Evolutionary conservation across 1,140 invertebrate species (phyloP).

Genomic region (Drosophila watanabei): DNA sequence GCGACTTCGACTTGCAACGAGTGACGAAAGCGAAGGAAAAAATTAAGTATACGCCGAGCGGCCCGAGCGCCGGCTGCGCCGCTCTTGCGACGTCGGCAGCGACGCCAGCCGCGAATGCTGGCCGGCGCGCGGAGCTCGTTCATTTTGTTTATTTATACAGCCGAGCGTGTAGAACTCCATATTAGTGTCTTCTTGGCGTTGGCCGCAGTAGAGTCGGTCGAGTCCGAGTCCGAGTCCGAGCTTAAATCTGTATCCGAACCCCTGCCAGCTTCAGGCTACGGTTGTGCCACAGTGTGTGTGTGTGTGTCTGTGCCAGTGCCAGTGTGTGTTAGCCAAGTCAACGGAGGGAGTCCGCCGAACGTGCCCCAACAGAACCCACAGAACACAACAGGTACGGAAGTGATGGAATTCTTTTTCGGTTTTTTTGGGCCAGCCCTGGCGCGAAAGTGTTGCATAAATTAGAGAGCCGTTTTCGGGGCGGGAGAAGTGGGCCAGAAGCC

Average conservation of each 20-base stretch:
- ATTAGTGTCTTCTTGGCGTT: conserved; percentile 85
- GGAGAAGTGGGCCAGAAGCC: conserved; percentile 15
- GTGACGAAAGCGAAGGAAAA: conserved; percentile 40
- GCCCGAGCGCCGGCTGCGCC: conserved; percentile 35
- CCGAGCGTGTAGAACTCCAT: conserved; percentile 79
- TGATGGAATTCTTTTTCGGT: conserved; percentile 19
- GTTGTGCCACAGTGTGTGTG: conserved; percentile 49
- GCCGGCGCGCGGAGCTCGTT: conserved; percentile 55
- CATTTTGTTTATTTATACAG: conserved; percentile 85
- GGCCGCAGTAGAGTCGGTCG: conserved; percentile 77
- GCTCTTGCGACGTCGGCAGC: conserved; percentile 17
- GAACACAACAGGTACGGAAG: conserved; percentile 73
- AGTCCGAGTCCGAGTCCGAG: conserved; percentile 33
- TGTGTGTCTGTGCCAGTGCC: conserved; percentile 38
- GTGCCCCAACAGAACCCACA: conserved; percentile 1
- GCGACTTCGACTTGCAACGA: conserved; percentile 65
- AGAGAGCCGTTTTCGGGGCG: conserved; percentile 14
- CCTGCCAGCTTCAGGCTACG: conserved; percentile 24
- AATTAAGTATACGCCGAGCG: conserved; percentile 32
- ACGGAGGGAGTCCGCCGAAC: conserved; percentile 20
- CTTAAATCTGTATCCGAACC: conserved; percentile 14
- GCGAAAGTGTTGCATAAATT: conserved; percentile 62
- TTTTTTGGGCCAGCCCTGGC: conserved; percentile 2
- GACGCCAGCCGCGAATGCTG: conserved; percentile 42
- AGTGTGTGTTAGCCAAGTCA: conserved; percentile 35